These are phyloP conservation scores for Anguilla marmorata DNA, from an alignment of 2,797 vertebrate genomes.

Conservation along the genomic window DNA sequence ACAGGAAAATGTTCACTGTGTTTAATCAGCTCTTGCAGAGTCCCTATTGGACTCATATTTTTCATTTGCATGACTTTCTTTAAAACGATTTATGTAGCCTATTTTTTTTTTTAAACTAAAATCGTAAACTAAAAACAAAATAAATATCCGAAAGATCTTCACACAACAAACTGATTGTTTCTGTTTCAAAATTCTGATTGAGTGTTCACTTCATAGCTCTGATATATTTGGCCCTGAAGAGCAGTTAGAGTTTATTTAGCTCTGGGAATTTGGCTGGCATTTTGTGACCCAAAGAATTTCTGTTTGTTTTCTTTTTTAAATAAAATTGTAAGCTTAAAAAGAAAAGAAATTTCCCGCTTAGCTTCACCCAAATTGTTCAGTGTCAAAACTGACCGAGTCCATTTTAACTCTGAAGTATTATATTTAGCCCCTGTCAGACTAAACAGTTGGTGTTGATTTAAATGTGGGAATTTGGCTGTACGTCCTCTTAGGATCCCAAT, in stretches of 20 bases:
- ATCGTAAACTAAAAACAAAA: not conserved
- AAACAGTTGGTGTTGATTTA: not conserved
- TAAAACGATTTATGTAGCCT: not conserved
- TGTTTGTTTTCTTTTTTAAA: not conserved
- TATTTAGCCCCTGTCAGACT: not conserved
- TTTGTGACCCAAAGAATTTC: not conserved
- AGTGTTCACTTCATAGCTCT: not conserved
- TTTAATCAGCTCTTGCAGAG: too few species aligned
- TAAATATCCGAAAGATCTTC: not conserved
- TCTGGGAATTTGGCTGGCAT: not conserved
- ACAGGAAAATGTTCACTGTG: too few species aligned
- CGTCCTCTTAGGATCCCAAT: too few species aligned
- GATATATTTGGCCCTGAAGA: not conserved
- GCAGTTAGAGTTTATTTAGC: not conserved
- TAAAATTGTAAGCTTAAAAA: not conserved
- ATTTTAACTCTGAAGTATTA: not conserved
- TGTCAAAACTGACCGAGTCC: not conserved
- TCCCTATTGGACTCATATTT: too few species aligned
- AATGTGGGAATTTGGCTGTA: not conserved
- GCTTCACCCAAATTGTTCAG: not conserved
- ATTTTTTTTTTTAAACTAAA: not conserved
- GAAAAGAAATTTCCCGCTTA: not conserved
- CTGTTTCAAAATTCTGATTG: not conserved
- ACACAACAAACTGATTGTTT: not conserved
- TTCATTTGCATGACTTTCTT: not conserved